Percentiles rank a stretch among this genome's conserved stretches.
Evolutionary conservation across 2,888 invertebrate genomes (phyloP).

Genomic region (Mesodorylaimus sp.): DNA sequence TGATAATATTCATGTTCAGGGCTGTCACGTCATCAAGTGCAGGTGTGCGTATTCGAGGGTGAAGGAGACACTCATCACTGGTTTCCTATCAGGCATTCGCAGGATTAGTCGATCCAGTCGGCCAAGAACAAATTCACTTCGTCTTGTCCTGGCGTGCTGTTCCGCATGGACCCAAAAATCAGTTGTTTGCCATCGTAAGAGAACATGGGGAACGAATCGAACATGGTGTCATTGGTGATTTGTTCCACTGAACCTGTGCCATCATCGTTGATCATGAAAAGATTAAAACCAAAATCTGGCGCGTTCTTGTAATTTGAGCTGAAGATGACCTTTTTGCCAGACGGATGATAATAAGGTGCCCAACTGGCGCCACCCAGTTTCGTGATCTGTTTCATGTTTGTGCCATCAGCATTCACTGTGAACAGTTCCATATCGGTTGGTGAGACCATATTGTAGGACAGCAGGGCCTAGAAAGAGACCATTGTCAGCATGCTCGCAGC

Average conservation of each 20-base stretch:
- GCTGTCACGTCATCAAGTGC: too few relatives aligned
- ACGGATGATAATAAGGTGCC: conserved; percentile 25
- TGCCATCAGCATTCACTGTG: conserved; percentile 18
- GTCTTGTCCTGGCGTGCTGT: conserved; percentile 6
- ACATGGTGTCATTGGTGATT: conserved; percentile 18
- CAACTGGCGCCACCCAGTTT: conserved; percentile 21
- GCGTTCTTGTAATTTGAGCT: conserved; percentile 14
- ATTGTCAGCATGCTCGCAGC: conserved; percentile 9
- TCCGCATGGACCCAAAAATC: conserved; percentile 17
- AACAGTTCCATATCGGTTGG: conserved; percentile 25
- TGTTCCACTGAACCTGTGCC: conserved; percentile 17
- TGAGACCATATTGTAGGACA: conserved; percentile 18
- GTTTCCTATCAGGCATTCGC: too few relatives aligned
- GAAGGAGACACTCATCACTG: too few relatives aligned
- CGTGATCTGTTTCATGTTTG: conserved; percentile 20
- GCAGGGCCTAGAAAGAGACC: too few relatives aligned
- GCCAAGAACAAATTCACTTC: conserved; percentile 18
- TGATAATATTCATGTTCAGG: too few relatives aligned
- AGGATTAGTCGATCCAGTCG: conserved; percentile 16
- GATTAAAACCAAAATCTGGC: conserved; percentile 19
- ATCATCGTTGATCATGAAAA: conserved; percentile 20
- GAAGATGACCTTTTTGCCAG: conserved; percentile 16
- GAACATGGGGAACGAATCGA: conserved; percentile 26
- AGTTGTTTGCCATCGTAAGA: conserved; percentile 20
- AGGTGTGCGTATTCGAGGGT: too few relatives aligned